A percentile compares a stretch with the other conserved stretches of the same genome.
phyloP scores from a whole-genome alignment of 2,113 vertebrate genomes.

The Pelusios castaneus region DNA sequence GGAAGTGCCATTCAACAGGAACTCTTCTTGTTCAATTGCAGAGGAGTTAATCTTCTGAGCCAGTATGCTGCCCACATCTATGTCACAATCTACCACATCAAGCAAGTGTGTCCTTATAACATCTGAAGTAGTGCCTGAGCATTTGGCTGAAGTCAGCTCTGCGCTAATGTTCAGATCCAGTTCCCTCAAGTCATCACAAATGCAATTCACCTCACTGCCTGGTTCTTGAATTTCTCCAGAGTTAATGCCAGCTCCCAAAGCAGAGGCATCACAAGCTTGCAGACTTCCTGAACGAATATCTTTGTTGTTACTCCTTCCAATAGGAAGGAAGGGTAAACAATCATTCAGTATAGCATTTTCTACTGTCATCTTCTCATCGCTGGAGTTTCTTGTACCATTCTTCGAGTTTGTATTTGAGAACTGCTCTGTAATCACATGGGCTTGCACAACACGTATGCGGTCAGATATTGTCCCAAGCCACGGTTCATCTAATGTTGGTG shows the following conservation, averaged over 20 bases:
- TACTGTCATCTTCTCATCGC: neutral
- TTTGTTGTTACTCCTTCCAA: neutral
- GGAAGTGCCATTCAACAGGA: slow-evolving; percentile 5
- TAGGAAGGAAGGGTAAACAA: neutral
- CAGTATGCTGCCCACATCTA: neutral
- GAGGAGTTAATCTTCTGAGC: neutral
- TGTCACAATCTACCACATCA: slow-evolving; percentile 37
- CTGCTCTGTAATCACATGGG: neutral
- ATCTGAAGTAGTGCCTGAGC: slow-evolving; percentile 65
- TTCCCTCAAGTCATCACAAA: slow-evolving; percentile 59
- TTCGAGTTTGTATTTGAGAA: neutral
- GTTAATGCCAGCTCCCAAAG: neutral
- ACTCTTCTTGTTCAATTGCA: neutral
- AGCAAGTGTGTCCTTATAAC: slow-evolving; percentile 49
- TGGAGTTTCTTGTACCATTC: slow-evolving; percentile 45
- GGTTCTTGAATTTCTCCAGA: neutral
- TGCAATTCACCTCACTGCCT: neutral
- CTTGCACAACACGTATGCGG: slow-evolving; percentile 16
- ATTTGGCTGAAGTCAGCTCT: slow-evolving; percentile 15
- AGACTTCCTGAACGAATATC: neutral
- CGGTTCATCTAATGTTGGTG: slow-evolving; percentile 12
- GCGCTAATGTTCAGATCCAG: slow-evolving; percentile 70
- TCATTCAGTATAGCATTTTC: neutral
- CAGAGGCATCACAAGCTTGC: neutral
- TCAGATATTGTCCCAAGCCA: neutral